Evolutionary conservation across 1,140 invertebrate species (phyloP), one percentile per base, ranked within the genome.

Genomic region (Dufourea novaeangliae): DNA sequence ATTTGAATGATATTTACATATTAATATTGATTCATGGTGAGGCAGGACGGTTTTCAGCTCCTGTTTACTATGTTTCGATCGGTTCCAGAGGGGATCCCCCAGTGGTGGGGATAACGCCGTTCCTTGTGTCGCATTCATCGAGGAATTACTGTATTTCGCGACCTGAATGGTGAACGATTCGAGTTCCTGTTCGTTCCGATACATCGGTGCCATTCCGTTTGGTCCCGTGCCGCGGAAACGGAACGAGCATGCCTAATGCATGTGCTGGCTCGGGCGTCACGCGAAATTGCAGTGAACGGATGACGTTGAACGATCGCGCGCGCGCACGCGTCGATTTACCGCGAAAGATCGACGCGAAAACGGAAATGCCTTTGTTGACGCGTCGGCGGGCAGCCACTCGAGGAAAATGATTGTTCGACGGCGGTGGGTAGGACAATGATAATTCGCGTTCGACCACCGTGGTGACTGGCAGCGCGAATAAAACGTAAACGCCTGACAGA

Each of bases 361-460:
- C 73, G 73, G 73, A 61, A 76, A 76, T 76, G 66, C 73, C 54
- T 61, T 76, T 76, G 69, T 76, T 69, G 66, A 76, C 64, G 73
- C 12, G 66, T 17, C 62, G 64, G 72, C 66, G 39, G 54, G 22
- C 73, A 39, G 59, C 59, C 59, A 76, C 66, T 78, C 70, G 70
- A 78, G 69, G 76, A 64, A 78, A 78, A 78, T 73, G 69, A 78
- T 78, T 50, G 70, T 73, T 66, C 32, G 76, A 64, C 57, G 39
- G 22, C 17, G 62, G n/a, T n/a, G n/a, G n/a, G n/a, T n/a, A n/a
- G 67, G 69, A 73, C 76, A 70, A 78, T 78, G 76, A 78, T 78
- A 78, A 66, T 66, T 64, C 70, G n/a, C 70, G 69, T 1, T 66
- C 1, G 76, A 50, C 32, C 59, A 17, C 50, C n/a, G n/a, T n/a